Evolutionary conservation across 2,888 invertebrate species (phyloP).

Genomic region (Archaeoteleia sp.): DNA sequence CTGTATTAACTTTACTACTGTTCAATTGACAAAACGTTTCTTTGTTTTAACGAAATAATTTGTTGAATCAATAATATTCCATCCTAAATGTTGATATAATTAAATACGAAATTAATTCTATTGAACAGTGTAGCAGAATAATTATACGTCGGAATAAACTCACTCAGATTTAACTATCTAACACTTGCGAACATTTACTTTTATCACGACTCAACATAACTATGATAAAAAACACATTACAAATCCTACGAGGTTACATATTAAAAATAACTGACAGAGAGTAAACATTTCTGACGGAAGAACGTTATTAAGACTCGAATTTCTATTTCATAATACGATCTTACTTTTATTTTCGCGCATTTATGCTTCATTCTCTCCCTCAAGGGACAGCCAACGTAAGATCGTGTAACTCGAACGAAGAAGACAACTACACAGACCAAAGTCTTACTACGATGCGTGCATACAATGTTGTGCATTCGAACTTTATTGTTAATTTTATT

Average conservation of each 20-base stretch:
- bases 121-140: no score
- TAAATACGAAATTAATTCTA: no score
- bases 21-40: no score
- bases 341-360: conserved; percentile 24
- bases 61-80: no score
- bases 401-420: conserved; percentile 22
- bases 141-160: no score
- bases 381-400: conserved; percentile 31
- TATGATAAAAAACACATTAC: conserved; percentile 20
- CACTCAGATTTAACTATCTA: no score
- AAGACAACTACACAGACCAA: conserved; percentile 53
- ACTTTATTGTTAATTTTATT: conserved; percentile 70
- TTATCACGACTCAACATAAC: neutral
- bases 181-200: no score
- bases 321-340: conserved; percentile 37
- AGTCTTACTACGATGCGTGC: conserved; percentile 56
- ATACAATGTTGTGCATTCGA: conserved; percentile 62
- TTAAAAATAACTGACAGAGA: conserved; percentile 6
- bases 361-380: conserved; percentile 25
- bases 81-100: no score
- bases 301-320: conserved; percentile 33
- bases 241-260: no score
- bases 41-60: no score
- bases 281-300: conserved; percentile 19
- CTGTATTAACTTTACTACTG: no score